Conservation (phyloP, 2,113 vertebrate genomes). For the Hiodon tergisus region DNA sequence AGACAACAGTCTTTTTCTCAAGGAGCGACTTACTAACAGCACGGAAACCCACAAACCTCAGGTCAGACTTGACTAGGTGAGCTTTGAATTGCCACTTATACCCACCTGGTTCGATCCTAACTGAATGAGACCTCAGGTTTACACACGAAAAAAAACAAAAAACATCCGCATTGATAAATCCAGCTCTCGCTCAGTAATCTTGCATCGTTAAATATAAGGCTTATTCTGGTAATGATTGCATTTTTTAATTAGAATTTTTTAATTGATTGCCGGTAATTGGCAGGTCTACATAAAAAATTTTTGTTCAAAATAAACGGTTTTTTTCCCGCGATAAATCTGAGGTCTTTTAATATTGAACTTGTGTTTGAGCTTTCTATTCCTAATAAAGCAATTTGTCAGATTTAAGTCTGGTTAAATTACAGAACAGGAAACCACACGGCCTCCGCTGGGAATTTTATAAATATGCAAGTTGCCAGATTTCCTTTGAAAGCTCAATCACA, state of each 20-base stretch:
- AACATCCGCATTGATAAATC: background rate
- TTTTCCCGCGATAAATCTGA: slow-evolving; percentile 41
- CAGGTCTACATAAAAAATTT: too few relatives aligned
- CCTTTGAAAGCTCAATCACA: slow-evolving; percentile 26
- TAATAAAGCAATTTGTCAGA: slow-evolving; percentile 1
- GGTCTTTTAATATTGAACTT: slow-evolving; percentile 39
- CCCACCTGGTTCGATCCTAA: slow-evolving; percentile 29
- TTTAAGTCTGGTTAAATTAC: too few relatives aligned
- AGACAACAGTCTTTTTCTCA: slow-evolving; percentile 45
- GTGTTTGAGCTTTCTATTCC: slow-evolving; percentile 26
- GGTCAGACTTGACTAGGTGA: slow-evolving; percentile 42
- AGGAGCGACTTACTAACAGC: background rate
- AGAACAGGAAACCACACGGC: too few relatives aligned
- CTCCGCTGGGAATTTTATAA: too few relatives aligned
- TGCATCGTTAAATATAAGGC: too few relatives aligned
- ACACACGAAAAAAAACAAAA: background rate
- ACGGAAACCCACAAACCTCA: slow-evolving; percentile 27
- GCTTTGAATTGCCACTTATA: slow-evolving; percentile 42
- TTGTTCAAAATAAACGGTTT: background rate
- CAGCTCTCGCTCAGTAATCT: background rate
- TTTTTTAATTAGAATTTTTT: too few relatives aligned
- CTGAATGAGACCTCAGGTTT: slow-evolving; percentile 52
- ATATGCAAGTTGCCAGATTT: background rate
- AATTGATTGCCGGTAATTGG: too few relatives aligned
- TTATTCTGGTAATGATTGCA: too few relatives aligned